phyloP scores from a whole-genome alignment of 2,797 vertebrate genomes.

The Nyctibius grandis region DNA sequence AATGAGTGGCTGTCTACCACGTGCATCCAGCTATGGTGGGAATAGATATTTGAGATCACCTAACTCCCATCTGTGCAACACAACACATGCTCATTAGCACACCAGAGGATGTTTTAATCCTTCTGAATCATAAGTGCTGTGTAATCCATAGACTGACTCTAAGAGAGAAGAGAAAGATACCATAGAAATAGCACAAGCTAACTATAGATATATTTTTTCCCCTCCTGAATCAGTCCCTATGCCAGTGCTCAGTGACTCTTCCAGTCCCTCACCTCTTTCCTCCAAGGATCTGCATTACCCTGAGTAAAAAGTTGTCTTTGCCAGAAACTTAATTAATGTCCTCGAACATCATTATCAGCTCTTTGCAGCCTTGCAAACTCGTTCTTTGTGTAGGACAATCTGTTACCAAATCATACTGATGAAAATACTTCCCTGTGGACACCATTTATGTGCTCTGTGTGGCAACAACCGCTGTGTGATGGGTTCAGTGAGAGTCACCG shows the following conservation, averaged over 20 bases:
- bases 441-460: not conserved
- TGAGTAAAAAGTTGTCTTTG: not conserved
- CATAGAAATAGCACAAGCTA: not conserved
- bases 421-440: not conserved
- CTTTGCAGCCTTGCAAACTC: not conserved
- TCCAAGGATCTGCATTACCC: not conserved
- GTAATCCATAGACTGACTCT: not conserved
- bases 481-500: not conserved
- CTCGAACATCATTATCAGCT: not conserved
- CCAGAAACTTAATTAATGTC: not conserved
- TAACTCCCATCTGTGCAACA: not conserved
- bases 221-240: not conserved
- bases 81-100: not conserved
- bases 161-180: not conserved
- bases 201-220: not conserved
- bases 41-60: not conserved
- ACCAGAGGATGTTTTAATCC: not conserved
- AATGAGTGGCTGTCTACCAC: not conserved
- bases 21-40: not conserved
- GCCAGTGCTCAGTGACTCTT: not conserved
- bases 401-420: not conserved
- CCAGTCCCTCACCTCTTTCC: not conserved
- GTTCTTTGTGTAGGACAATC: not conserved
- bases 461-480: fast-evolving
- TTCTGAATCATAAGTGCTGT: not conserved